Base-by-base conservation (phyloP, 2,888 invertebrate genomes). In the Dinocampus coccinellae region DNA sequence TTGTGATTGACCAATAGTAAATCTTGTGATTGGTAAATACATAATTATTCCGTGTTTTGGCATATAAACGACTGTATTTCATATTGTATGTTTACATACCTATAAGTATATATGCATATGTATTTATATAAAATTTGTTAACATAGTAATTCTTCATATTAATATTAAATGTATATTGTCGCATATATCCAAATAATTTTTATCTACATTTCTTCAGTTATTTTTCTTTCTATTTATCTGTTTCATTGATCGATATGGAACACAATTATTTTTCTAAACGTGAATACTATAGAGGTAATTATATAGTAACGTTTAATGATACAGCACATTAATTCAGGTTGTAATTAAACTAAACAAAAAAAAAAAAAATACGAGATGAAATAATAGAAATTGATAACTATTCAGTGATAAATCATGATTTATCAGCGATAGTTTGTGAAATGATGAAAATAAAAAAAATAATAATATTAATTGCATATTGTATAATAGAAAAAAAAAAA, bases 371-470 rank as follows among this genome's bases (percentile, higher is more conserved):
- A 10, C 10, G 4, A 10, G 3, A 9, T 10, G 9, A 4, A 10
- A 4, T 10, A 47, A 47, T 6, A 16, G 16, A 16, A 47, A 3
- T n/a, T 16, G 7, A 47, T 26, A 26, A 55, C 55, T 55, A 55
- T 55, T 55, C 26, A n/a, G 13, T 11, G n/a, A 22, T 55, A 26
- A 55, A 55, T 16, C 22, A 10, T 0, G n/a, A 26, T 55, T 26
- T 10, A 55, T 26, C 13, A n/a, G 55, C n/a, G 55, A 26, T 26
- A 55, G 55, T 26, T 22, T 3, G 24, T 9, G n/a, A n/a, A n/a
- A n/a, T n/a, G n/a, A n/a, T n/a, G n/a, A n/a, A 3, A 55, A 3
- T 4, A 24, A 55, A 24, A 55, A 69, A 69, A 62, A 64, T 53
- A 52, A 16, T 16, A 36, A n/a, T 20, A 66, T 22, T 10, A 16